Evolutionary conservation across 2,888 invertebrate species (phyloP).

Genomic region (Drosophila formosana): DNA sequence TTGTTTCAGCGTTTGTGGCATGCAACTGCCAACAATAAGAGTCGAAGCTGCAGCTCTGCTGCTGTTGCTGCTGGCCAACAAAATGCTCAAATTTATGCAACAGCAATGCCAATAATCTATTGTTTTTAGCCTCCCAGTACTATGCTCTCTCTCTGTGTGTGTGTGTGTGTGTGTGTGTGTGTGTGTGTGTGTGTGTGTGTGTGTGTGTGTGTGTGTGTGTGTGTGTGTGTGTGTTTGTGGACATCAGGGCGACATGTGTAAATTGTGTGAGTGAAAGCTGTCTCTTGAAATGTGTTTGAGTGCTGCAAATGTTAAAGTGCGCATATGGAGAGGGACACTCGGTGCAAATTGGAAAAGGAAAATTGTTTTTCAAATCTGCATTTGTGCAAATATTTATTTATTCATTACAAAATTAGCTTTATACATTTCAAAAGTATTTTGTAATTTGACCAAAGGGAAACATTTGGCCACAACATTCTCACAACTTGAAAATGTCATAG

Average conservation of each 20-base stretch:
- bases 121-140: constrained; percentile 45
- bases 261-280: constrained; percentile 51
- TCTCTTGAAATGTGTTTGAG: constrained; percentile 35
- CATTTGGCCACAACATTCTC: not conserved
- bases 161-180: constrained; percentile 10
- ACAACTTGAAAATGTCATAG: not conserved
- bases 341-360: constrained; percentile 18
- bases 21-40: constrained; percentile 64
- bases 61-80: constrained; percentile 34
- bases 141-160: constrained; percentile 18
- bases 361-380: constrained; percentile 25
- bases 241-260: constrained; percentile 48
- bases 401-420: constrained; percentile 42
- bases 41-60: constrained; percentile 33
- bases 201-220: constrained; percentile 11
- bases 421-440: not conserved
- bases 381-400: constrained; percentile 43
- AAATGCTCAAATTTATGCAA: constrained; percentile 76
- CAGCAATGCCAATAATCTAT: constrained; percentile 70
- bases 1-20: constrained; percentile 81
- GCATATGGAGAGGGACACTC: constrained; percentile 6
- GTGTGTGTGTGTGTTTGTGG: constrained; percentile 11
- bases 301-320: constrained; percentile 33
- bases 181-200: constrained; percentile 9
- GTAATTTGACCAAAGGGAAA: not conserved